Evolutionary conservation across 2,113 vertebrate genomes (phyloP).

Genomic region (Condylura cristata): DNA sequence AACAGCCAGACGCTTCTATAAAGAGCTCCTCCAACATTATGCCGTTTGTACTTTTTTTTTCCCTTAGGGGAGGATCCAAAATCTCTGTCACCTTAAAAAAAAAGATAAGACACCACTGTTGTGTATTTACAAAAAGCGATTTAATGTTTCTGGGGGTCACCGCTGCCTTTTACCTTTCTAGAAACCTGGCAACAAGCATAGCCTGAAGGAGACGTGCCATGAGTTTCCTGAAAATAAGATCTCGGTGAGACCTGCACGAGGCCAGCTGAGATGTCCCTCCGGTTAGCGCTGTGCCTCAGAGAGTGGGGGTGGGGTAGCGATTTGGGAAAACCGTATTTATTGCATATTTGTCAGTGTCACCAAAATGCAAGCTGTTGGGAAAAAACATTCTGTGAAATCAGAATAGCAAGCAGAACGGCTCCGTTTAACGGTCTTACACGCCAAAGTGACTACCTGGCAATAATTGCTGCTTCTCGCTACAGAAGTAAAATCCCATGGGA

Average conservation of each 20-base stretch:
- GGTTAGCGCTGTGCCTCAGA: not conserved
- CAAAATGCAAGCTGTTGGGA: not conserved
- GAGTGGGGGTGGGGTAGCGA: not conserved
- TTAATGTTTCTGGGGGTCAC: not conserved
- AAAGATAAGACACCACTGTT: not conserved
- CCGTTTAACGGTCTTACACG: not conserved
- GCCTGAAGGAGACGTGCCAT: not conserved
- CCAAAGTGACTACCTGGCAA: not conserved
- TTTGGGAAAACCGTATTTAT: not conserved
- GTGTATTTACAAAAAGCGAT: constrained; percentile 5
- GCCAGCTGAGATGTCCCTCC: not conserved
- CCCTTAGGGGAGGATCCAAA: not conserved
- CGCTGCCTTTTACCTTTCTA: not conserved
- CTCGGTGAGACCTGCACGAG: not conserved
- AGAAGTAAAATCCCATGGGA: not conserved
- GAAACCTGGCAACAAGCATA: not conserved
- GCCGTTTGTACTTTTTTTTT: not conserved
- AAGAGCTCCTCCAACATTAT: not conserved
- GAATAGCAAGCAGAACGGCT: not conserved
- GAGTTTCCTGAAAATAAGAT: constrained; percentile 14
- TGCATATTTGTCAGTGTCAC: not conserved
- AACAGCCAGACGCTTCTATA: not conserved
- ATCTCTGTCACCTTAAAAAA: not conserved
- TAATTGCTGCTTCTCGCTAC: not conserved
- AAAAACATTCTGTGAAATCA: constrained; percentile 17